These are phyloP conservation scores for Caenorhabditis auriculariae DNA, from an alignment of 2,888 invertebrate genomes.

Conservation along the genomic window DNA sequence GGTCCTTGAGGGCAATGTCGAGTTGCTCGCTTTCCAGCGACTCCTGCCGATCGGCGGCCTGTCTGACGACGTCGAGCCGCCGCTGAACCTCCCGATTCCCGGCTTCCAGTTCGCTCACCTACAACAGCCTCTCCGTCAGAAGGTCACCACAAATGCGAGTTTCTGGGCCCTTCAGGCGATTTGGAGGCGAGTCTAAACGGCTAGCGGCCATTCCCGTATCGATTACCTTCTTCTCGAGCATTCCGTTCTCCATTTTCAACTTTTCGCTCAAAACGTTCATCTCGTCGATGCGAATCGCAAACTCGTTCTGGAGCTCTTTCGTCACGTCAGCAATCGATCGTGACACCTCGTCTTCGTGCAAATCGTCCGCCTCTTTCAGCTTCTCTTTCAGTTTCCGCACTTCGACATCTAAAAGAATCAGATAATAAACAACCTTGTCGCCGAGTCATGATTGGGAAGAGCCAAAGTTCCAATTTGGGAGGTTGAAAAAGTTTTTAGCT, in stretches of 20 bases:
- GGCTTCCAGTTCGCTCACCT: conserved; percentile 31
- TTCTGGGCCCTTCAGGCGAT: too few species aligned
- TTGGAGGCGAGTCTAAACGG: background rate
- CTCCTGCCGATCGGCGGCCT: conserved; percentile 28
- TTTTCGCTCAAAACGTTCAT: conserved; percentile 24
- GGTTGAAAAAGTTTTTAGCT: background rate
- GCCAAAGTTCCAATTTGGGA: conserved; percentile 1
- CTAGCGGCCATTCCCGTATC: background rate
- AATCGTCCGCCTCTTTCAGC: conserved; percentile 22
- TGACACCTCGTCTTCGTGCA: too few species aligned
- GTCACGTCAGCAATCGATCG: too few species aligned
- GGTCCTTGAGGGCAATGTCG: conserved; percentile 68
- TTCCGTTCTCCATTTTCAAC: conserved; percentile 25
- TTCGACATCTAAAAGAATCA: conserved; percentile 66
- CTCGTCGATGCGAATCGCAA: conserved; percentile 21
- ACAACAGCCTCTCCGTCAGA: background rate
- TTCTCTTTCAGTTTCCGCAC: conserved; percentile 67
- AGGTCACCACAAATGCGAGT: background rate
- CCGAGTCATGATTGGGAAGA: background rate
- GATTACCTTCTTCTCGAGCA: conserved; percentile 32
- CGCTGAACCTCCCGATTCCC: conserved; percentile 60
- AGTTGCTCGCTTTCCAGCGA: conserved; percentile 66
- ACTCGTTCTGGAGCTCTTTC: conserved; percentile 15
- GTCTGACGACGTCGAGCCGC: conserved; percentile 54
- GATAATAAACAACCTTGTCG: too few species aligned